These are phyloP conservation scores for Pipistrellus pygmaeus DNA, from an alignment of 2,797 vertebrate species.

Conservation along the genomic window DNA sequence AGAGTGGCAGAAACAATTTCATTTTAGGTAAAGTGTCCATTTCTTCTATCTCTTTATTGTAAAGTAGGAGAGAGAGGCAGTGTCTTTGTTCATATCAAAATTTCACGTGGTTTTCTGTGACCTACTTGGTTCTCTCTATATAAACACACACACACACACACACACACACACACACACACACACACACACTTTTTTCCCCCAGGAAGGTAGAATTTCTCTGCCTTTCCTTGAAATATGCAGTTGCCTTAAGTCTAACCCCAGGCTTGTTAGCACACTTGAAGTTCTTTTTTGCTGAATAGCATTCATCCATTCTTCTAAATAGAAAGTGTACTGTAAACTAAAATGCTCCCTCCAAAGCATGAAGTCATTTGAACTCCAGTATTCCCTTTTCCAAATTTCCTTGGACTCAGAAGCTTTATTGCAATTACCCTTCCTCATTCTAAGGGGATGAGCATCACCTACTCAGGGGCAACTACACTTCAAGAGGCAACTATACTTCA, in stretches of 20 bases:
- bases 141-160: neutral
- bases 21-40: slow-evolving; percentile 55
- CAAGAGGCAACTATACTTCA: neutral
- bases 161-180: too few species aligned
- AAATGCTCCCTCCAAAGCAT: slow-evolving; percentile 71
- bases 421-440: neutral
- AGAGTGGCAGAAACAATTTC: slow-evolving; percentile 18
- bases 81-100: slow-evolving; percentile 19
- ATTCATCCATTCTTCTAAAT: slow-evolving; percentile 53
- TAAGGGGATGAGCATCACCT: neutral
- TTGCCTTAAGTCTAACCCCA: slow-evolving; percentile 77
- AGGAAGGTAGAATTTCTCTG: slow-evolving; percentile 36
- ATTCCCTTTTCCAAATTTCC: slow-evolving; percentile 60
- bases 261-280: slow-evolving; percentile 66
- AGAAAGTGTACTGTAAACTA: slow-evolving; percentile 71
- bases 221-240: slow-evolving; percentile 49
- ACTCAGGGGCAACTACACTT: neutral
- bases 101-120: slow-evolving; percentile 58
- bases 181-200: neutral
- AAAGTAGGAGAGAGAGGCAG: neutral
- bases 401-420: neutral
- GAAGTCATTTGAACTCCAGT: slow-evolving; percentile 66
- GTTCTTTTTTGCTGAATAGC: slow-evolving; percentile 70
- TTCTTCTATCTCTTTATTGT: slow-evolving; percentile 58
- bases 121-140: slow-evolving; percentile 66